phyloP scores from a whole-genome alignment of 2,888 invertebrate genomes.

The Pherbina coryleti region DNA sequence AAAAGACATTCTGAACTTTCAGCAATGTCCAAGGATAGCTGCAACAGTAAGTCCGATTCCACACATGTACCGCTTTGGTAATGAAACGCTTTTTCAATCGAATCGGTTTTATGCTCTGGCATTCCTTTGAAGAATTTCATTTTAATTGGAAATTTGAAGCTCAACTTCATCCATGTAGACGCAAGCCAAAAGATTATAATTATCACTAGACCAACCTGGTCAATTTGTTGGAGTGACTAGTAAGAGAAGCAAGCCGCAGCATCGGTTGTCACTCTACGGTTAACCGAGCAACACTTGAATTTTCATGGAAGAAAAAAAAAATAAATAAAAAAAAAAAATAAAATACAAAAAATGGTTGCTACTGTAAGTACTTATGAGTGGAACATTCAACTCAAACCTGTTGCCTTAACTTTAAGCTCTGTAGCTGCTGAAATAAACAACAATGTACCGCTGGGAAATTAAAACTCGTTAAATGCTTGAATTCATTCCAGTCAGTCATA shows the following conservation, averaged over 20 bases:
- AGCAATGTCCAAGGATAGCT: too few species aligned
- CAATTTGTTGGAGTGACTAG: not conserved
- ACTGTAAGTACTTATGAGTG: not conserved
- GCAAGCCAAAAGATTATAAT: slow-evolving; percentile 34
- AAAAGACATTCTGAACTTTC: too few species aligned
- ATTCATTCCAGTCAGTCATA: not conserved
- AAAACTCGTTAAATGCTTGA: slow-evolving; percentile 58
- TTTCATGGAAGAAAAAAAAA: too few species aligned
- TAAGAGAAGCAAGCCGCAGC: not conserved
- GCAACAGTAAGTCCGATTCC: not conserved
- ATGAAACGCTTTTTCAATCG: not conserved
- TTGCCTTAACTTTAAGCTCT: not conserved
- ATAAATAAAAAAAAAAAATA: too few species aligned
- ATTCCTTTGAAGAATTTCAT: slow-evolving; percentile 30
- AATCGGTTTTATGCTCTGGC: not conserved
- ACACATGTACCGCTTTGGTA: not conserved
- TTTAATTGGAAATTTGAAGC: slow-evolving; percentile 34
- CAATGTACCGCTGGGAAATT: slow-evolving; percentile 56
- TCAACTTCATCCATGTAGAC: not conserved
- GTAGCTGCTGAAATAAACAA: not conserved
- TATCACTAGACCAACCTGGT: not conserved
- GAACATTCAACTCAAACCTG: not conserved
- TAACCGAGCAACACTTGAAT: slow-evolving; percentile 23
- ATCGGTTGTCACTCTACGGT: slow-evolving; percentile 7
- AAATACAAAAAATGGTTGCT: not conserved